Evolutionary conservation across 2,888 invertebrate species (phyloP), one percentile per base, ranked within the genome.

Genomic region (Dolomedes plantarius): DNA sequence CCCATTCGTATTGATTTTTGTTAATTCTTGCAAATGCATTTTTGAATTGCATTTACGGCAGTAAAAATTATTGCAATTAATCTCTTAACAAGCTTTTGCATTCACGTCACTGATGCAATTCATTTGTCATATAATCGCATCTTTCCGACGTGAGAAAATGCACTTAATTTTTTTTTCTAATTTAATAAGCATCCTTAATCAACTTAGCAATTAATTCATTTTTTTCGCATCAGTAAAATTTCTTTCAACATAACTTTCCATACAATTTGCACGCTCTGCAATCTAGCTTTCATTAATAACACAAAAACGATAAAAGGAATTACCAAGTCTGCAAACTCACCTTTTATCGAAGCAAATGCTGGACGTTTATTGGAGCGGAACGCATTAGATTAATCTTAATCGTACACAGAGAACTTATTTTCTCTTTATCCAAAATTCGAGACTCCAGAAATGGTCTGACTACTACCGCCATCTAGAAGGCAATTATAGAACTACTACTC

Each of bases 301-400:
- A 56, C 23, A 23, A 56, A 56, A 56, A 56, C 3, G 11, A 56
- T 56, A 56, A 56, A 56, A 56, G 41, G 56, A 56, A 56, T 56
- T 56, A 56, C 19, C 46, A 56, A 6, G 23, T 5, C 23, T 56
- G 23, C 6, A 56, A 56, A 56, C 56, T 56, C 56, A 56, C 56
- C 56, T 56, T 56, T 56, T 56, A 56, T 56, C 56, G 23, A 56
- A 56, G 56, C 19, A 23, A 23, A 19, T 23, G 56, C 56, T 16
- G 56, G 23, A 56, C 56, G 56, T 69, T 41, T 75, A 82, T 76
- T 76, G 71, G 82, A 82, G 71, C 82, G 50, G 64, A 82, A 76
- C 76, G 65, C 65, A 82, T 82, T 82, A 82, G 65, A 46, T 36
- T 76, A 82, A 82, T 82, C 82, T 73, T 56, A 56, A 56, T 56